Evolutionary conservation across 2,888 invertebrate species (phyloP).

Genomic region (Andrena camellia): DNA sequence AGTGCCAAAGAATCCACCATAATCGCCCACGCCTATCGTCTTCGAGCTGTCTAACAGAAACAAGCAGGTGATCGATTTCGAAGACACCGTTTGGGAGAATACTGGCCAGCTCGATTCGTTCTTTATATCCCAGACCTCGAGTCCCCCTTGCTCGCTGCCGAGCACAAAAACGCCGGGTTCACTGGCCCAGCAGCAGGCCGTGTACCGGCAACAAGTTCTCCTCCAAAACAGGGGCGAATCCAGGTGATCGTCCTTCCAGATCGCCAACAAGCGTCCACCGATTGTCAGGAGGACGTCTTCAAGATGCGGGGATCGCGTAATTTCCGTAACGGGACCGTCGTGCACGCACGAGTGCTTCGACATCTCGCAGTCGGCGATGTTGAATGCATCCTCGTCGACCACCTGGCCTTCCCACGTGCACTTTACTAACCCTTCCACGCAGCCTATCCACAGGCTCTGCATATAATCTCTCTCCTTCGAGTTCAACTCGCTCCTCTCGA

Average conservation of each 20-base stretch:
- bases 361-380: constrained; percentile 86
- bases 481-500: constrained; percentile 8
- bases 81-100: constrained; percentile 89
- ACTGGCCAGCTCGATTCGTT: constrained; percentile 89
- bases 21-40: constrained; percentile 88
- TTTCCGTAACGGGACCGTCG: constrained; percentile 89
- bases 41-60: constrained; percentile 46
- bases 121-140: constrained; percentile 93
- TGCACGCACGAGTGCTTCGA: constrained; percentile 86
- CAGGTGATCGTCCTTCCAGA: constrained; percentile 90
- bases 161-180: constrained; percentile 90
- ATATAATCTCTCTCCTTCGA: constrained; percentile 37
- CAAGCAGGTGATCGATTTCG: constrained; percentile 68
- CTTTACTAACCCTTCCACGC: constrained; percentile 79
- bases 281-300: constrained; percentile 89
- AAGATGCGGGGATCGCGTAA: constrained; percentile 88
- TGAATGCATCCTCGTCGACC: constrained; percentile 87
- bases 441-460: constrained; percentile 75
- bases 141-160: constrained; percentile 89
- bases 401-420: constrained; percentile 89
- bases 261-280: constrained; percentile 91
- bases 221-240: constrained; percentile 89
- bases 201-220: constrained; percentile 86
- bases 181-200: constrained; percentile 91
- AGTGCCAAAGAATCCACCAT: constrained; percentile 84